Base-by-base conservation (phyloP, 2,113 vertebrate species). In the Phyllostomus discolor region DNA sequence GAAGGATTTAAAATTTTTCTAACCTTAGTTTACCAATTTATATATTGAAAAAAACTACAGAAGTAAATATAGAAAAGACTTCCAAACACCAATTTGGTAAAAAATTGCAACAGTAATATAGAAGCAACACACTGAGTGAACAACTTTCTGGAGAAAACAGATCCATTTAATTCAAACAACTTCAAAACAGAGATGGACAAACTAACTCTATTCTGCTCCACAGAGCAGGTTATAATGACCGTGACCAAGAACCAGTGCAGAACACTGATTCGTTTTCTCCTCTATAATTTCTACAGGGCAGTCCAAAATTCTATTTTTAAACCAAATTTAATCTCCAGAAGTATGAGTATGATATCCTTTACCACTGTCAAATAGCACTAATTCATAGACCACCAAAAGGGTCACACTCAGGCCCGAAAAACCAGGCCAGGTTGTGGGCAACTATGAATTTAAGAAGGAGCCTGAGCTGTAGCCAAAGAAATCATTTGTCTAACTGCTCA, bases 311-410 rank as follows among this genome's bases (percentile, higher is more conserved):
- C 31, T 46, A 38, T 35, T 82, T 79, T 83, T 82, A 1, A 82
- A 28, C 59, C 33, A 93, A 69, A 75, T 90, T 87, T 91, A 78
- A 78, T 82, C 46, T 95, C 22, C 38, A 96, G 35, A 87, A 66
- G 5, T 73, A 62, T 79, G 28, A 88, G 14, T 66, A 62, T 59
- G 28, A 11, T 69, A 78, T 66, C 46, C 54, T 78, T 35, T 59
- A n/a, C 5, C 80, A 33, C 79, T 35, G 33, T 81, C 38, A 80
- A 54, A 57, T 1, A 88, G 7, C 4, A 31, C 52, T 59, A n/a
- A 8, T 72, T 35, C 46, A 7, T 24, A 75, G 43, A 75, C 38
- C 43, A 50, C 54, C 43, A 6, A 28, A 91, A 95, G 15, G 22
- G 62, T 73, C 35, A 14, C 1, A 3, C 4, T 81, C 2, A 1